A percentile compares a stretch with the other conserved stretches of the same genome.
Conservation (phyloP, 2,888 invertebrate genomes). For the Tinea semifulvella region DNA sequence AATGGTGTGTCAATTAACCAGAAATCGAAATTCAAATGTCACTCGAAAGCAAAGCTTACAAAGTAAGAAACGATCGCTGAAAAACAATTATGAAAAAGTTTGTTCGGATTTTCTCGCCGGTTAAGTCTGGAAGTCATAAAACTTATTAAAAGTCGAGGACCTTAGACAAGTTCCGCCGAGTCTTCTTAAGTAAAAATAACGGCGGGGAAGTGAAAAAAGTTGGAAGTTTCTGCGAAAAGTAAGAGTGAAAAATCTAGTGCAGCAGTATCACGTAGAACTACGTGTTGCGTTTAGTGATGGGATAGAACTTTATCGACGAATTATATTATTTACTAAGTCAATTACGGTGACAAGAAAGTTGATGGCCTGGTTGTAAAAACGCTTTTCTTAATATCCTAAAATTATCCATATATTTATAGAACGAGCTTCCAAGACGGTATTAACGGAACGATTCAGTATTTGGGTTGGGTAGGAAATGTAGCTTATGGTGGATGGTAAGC, state of each 20-base stretch:
- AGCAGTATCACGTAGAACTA: slow-evolving; percentile 27
- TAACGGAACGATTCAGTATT: no score
- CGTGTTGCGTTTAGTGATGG: slow-evolving; percentile 50
- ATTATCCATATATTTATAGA: no score
- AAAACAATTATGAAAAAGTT: slow-evolving; percentile 66
- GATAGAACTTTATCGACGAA: slow-evolving; percentile 4
- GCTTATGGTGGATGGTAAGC: no score
- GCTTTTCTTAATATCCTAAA: no score
- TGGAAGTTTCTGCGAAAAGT: slow-evolving; percentile 37
- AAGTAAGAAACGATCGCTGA: slow-evolving; percentile 24
- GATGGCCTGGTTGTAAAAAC: no score
- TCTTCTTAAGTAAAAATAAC: slow-evolving; percentile 63
- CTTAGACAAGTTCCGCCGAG: slow-evolving; percentile 61
- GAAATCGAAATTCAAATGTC: neutral
- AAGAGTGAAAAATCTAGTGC: slow-evolving; percentile 51
- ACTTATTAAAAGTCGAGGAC: slow-evolving; percentile 67
- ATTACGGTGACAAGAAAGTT: no score
- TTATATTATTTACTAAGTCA: no score
- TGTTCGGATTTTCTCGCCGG: slow-evolving; percentile 57
- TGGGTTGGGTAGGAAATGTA: no score
- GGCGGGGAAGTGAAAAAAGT: slow-evolving; percentile 48
- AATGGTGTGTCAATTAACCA: neutral
- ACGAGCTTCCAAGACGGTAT: no score
- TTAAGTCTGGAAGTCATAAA: slow-evolving; percentile 65
- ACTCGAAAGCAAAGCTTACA: neutral